Evolutionary conservation across 2,888 invertebrate species (phyloP), one percentile per base, ranked within the genome.

Genomic region (Dicyrtoma fusca): DNA sequence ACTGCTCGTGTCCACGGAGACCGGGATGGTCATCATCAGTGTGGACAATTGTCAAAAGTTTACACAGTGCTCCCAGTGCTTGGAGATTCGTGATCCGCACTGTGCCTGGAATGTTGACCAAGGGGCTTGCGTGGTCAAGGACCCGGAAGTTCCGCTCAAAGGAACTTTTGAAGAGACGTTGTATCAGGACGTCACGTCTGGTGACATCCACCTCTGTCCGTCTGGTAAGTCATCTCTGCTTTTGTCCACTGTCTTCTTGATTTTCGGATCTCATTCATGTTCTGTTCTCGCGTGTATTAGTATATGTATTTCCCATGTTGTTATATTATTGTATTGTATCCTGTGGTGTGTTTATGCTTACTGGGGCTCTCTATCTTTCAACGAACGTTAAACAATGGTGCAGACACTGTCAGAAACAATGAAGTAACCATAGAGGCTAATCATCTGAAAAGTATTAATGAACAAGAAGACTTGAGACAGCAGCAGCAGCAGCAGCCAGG

Each of bases 51-150:
- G 98, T 80, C 80, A 79, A 19, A 81, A 80, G 55, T 80, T 76
- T 63, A 61, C 61, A 23, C 72, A 84, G 84, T 92, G 86, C 85
- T 89, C 91, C 77, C 90, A 91, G 80, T 99, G 98, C 84, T 90
- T 98, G 3, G 89, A 89, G 44, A 86, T 97, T 74, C 95, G 96
- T 86, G 98, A 99, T 86, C 98, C 98, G 0, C 95, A 97, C 83
- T 99, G 98, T 84, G 95, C 95, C 21, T 99, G 97, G 97, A 92
- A 95, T 83, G 88, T 89, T 6, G 85, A 85, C 61, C 84, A 85
- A 77, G 83, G 84, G 71, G 82, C 83, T n/a, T 89, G 89, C 81
- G 86, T 87, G 23, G 86, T 86, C 62, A 84, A 87, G 53, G 87
- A 82, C 85, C 87, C 81, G 87, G 87, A 82, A 87, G 88, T 81